A percentile compares a stretch with the other conserved stretches of the same genome.
Evolutionary conservation across 2,113 vertebrate genomes (phyloP).

Genomic region (Craseonycteris thonglongyai): DNA sequence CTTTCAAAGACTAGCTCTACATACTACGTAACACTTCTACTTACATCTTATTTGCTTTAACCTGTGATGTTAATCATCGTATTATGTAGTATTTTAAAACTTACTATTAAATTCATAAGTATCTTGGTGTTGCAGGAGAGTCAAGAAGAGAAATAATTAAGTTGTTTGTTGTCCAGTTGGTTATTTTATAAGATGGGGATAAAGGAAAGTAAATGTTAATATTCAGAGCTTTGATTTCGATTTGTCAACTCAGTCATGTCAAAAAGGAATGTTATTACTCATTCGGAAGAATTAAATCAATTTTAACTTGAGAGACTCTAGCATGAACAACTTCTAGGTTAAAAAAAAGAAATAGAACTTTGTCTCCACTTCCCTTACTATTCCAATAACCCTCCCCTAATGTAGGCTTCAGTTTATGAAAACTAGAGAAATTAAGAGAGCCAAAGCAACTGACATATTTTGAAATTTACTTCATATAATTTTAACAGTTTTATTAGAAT

Average conservation of each 20-base stretch:
- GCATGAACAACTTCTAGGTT: neutral
- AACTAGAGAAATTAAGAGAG: neutral
- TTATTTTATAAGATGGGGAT: neutral
- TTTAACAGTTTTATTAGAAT: neutral
- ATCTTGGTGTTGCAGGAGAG: neutral
- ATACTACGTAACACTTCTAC: neutral
- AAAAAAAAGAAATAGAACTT: neutral
- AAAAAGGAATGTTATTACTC: neutral
- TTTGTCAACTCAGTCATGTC: neutral
- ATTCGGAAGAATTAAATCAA: neutral
- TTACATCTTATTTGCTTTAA: neutral
- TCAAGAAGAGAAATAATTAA: neutral
- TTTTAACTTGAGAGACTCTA: neutral
- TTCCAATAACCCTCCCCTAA: neutral
- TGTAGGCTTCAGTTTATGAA: neutral
- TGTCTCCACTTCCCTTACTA: neutral
- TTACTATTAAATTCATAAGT: neutral
- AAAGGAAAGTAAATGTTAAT: neutral
- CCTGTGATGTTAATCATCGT: neutral
- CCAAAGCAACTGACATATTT: neutral
- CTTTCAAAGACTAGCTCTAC: neutral
- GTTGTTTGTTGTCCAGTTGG: neutral
- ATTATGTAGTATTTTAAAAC: neutral
- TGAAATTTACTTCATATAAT: neutral
- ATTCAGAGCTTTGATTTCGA: neutral